phyloP scores from a whole-genome alignment of 1,140 invertebrate genomes.

The Oncopodura yosiiana region DNA sequence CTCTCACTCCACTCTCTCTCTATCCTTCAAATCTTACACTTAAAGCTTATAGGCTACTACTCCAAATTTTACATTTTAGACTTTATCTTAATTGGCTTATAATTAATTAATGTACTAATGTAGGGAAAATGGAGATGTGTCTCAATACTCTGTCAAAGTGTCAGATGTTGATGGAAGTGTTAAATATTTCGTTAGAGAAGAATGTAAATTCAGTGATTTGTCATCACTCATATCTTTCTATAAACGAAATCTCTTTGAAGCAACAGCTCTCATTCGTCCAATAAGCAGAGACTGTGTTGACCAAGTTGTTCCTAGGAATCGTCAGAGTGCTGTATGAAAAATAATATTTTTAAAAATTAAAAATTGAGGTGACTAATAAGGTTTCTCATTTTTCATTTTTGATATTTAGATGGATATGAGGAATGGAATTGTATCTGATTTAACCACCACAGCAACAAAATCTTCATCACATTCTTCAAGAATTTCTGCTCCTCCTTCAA shows the following conservation, averaged over 20 bases:
- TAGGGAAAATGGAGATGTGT: conserved; percentile 9
- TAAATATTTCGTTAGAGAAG: conserved; percentile 16
- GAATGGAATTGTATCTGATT: no score
- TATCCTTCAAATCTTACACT: no score
- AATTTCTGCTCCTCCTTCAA: conserved; percentile 9
- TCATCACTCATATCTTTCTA: conserved; percentile 25
- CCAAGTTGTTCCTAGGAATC: not conserved
- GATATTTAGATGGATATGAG: not conserved
- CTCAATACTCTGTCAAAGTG: conserved; percentile 7
- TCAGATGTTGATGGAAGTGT: not conserved
- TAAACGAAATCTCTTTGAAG: conserved; percentile 25
- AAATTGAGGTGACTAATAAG: not conserved
- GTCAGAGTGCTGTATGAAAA: not conserved
- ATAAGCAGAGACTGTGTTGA: conserved; percentile 8
- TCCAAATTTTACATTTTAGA: not conserved
- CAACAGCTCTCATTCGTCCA: conserved; percentile 23
- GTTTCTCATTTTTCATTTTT: not conserved
- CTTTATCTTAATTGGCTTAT: not conserved
- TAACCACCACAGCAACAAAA: not conserved
- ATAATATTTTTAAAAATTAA: not conserved
- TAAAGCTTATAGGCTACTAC: not conserved
- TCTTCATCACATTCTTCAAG: not conserved
- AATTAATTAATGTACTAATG: not conserved
- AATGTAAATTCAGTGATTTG: conserved; percentile 19
- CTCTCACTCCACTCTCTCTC: no score